Base-by-base conservation (phyloP, 2,113 vertebrate genomes). In the Alethe diademata region DNA sequence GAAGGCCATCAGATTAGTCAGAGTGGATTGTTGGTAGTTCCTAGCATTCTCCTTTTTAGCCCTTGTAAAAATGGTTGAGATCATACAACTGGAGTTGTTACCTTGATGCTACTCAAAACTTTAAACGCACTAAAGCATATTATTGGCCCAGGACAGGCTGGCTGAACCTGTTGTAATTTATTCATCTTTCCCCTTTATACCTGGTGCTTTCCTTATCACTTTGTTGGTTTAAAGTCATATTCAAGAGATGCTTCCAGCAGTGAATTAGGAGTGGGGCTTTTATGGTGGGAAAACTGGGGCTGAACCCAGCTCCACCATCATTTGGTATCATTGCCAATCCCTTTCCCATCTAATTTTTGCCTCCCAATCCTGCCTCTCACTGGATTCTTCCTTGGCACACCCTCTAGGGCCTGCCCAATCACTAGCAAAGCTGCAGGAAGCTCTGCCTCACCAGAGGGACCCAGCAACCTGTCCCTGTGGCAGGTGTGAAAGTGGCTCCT, bases 181-280 rank as follows among this genome's bases (percentile, higher is more conserved):
- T 53, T 74, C 5, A 5, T 79, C 57, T 12, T 19, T 67, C 74
- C 36, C 54, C 54, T 45, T 87, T 70, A 8, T 25, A 45, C 76
- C 38, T 69, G 88, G 86, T 90, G 78, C 92, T 91, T 93, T 80
- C 43, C 50, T 60, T 81, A 60, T 45, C 19, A 72, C 33, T 48
- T 82, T 58, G 15, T 56, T 38, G 40, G 38, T 78, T 62, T 35
- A 65, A 90, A 48, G 42, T 40, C 23, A 42, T 54, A 88, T 28
- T 35, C 48, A 76, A 86, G 62, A 69, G 82, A 90, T 66, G 70
- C 65, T 79, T 92, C 92, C 86, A 93, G 91, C 73, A 94, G 82
- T 61, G 74, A 95, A 84, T 84, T 94, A 91, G 91, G 90, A 92
- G 62, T 80, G 26, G 13, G 60, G 25, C 22, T 89, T 91, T 86